Evolutionary conservation across 2,797 vertebrate species (phyloP).

Genomic region (Gymnothorax reevesii): DNA sequence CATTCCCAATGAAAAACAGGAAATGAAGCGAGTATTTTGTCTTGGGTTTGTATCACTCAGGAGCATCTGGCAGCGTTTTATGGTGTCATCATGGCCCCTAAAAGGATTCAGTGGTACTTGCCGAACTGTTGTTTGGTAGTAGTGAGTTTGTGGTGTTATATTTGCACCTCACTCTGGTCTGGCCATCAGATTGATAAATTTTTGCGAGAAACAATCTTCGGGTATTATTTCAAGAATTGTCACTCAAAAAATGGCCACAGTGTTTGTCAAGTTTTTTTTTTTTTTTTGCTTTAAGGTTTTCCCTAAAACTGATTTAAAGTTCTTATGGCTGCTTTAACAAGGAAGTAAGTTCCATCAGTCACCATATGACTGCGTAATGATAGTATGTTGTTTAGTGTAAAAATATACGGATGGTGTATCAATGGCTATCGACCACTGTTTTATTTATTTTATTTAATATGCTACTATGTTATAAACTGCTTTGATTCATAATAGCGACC

Average conservation of each 20-base stretch:
- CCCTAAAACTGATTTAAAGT: not conserved
- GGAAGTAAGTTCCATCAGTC: not conserved
- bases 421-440: not conserved
- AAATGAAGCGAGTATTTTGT: not conserved
- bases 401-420: not conserved
- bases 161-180: not conserved
- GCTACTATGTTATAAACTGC: not conserved
- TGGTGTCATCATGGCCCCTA: not conserved
- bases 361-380: not conserved
- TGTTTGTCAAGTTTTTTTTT: not conserved
- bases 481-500: not conserved
- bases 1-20: not conserved
- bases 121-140: not conserved
- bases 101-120: not conserved
- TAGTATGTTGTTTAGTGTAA: not conserved
- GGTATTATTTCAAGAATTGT: not conserved
- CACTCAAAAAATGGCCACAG: not conserved
- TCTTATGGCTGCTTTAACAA: not conserved
- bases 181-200: not conserved
- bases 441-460: not conserved
- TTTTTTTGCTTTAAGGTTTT: not conserved
- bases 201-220: not conserved
- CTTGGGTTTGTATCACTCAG: not conserved
- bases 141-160: not conserved
- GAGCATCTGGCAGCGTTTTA: conserved; percentile 1